phyloP scores from a whole-genome alignment of 1,140 invertebrate species.

The Apis laboriosa region DNA sequence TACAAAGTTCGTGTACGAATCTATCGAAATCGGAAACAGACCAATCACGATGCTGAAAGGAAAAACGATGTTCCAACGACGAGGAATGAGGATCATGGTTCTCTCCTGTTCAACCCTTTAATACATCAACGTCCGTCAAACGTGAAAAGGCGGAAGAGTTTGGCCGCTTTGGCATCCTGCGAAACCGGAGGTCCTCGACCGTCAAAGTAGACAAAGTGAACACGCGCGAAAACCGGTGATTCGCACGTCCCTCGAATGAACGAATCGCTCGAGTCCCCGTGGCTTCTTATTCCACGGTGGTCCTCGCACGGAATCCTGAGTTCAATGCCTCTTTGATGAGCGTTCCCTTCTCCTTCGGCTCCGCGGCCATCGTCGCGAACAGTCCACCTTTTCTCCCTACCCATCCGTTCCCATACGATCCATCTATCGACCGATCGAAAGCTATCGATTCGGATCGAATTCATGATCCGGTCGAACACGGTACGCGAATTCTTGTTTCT shows the following conservation, averaged over 20 bases:
- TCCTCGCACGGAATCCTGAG: constrained; percentile 66
- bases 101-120: constrained; percentile 15
- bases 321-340: constrained; percentile 71
- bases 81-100: neutral
- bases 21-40: constrained; percentile 1
- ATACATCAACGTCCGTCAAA: constrained; percentile 28
- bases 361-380: constrained; percentile 39
- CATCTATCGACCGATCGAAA: constrained; percentile 37
- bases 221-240: constrained; percentile 43
- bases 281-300: constrained; percentile 62
- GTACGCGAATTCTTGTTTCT: neutral
- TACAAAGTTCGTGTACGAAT: neutral
- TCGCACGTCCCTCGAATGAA: constrained; percentile 44
- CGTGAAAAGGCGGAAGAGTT: constrained; percentile 14
- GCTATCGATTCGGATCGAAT: constrained; percentile 21
- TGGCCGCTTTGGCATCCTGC: neutral
- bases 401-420: neutral
- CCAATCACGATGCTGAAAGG: neutral
- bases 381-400: constrained; percentile 29
- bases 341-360: constrained; percentile 52
- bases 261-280: constrained; percentile 36
- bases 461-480: neutral
- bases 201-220: constrained; percentile 25
- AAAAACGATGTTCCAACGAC: neutral
- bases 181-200: constrained; percentile 32